Evolutionary conservation across 2,888 invertebrate species (phyloP), one percentile per base, ranked within the genome.

Genomic region (Oscheius sp.): DNA sequence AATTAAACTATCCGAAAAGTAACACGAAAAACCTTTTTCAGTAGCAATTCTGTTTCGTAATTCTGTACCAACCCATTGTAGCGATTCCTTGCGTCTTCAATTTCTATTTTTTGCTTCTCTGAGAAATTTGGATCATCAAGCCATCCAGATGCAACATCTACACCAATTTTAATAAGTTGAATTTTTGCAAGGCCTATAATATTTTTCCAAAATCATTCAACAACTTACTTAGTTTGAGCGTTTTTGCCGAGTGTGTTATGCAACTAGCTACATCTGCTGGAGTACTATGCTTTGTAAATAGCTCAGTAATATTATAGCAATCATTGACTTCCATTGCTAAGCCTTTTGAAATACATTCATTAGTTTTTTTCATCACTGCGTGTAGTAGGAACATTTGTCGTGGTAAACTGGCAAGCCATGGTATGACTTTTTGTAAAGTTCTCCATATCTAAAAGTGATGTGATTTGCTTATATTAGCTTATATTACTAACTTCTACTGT

Each of bases 1-100:
- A 17, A 39, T 39, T 10, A 20, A 27, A 17, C 4, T 58, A 34
- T 39, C n/a, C 33, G 64, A 37, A 17, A 5, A 1, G 17, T n/a
- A 23, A 15, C 23, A 33, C 25, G 27, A 8, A 66, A 17, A 23
- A 71, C 71, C 46, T 77, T 74, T 45, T 75, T 78, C 23, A 78
- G 61, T 12, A 71, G 68, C 0, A 78, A 58, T 57, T 75, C 75
- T 1, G 78, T 78, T 33, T 29, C 46, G 57, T 73, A 78, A 29
- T 74, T 75, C 17, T 74, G 68, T 31, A 78, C 69, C 46, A 72
- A 67, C 52, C 74, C 73, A 8, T 48, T 61, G 15, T 75, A 53
- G 12, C 78, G 72, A 3, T 31, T 46, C 48, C 70, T 69, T 25
- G 75, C 73, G 15, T 75, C 72, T 15, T 50, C 57, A 34, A 75